Evolutionary conservation across 2,113 vertebrate species (phyloP).

Genomic region (Hystrix brachyura): DNA sequence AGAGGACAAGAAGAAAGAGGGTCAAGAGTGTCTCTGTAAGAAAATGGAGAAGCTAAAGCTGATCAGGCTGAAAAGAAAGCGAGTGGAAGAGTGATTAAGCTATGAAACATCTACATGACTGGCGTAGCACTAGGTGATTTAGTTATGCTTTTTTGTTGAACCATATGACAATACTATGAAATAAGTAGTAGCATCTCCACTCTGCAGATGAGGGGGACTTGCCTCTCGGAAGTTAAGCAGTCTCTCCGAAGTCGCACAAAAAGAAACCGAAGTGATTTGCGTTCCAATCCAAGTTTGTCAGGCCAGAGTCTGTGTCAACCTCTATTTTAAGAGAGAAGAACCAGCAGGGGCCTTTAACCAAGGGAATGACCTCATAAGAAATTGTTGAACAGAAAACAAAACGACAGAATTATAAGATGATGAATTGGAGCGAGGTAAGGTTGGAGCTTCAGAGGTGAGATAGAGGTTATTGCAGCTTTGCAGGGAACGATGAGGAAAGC

Average conservation of each 20-base stretch:
- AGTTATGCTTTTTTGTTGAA: not conserved
- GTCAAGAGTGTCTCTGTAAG: not conserved
- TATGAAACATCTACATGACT: not conserved
- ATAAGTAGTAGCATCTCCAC: not conserved
- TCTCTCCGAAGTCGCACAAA: conserved; percentile 15
- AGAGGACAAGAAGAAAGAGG: not conserved
- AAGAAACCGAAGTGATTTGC: conserved; percentile 61
- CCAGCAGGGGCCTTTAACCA: conserved; percentile 56
- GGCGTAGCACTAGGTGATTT: not conserved
- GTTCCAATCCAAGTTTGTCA: conserved; percentile 42
- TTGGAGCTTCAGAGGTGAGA: not conserved
- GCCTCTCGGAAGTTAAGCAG: conserved; percentile 35
- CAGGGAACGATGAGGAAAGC: not conserved
- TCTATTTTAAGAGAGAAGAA: conserved; percentile 71
- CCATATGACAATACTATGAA: not conserved
- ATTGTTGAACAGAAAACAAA: conserved; percentile 46
- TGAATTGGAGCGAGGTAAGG: not conserved
- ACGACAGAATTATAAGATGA: conserved; percentile 23
- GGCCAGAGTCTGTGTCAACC: not conserved
- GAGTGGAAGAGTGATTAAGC: not conserved
- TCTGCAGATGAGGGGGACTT: not conserved
- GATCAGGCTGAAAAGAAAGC: not conserved
- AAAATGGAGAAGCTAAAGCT: not conserved
- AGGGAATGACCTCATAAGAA: conserved; percentile 57
- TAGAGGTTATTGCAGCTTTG: conserved; percentile 19